Percentiles rank a stretch among this genome's conserved stretches.
phyloP scores from a whole-genome alignment of 2,797 vertebrate species.

The Centropyge bicolor region DNA sequence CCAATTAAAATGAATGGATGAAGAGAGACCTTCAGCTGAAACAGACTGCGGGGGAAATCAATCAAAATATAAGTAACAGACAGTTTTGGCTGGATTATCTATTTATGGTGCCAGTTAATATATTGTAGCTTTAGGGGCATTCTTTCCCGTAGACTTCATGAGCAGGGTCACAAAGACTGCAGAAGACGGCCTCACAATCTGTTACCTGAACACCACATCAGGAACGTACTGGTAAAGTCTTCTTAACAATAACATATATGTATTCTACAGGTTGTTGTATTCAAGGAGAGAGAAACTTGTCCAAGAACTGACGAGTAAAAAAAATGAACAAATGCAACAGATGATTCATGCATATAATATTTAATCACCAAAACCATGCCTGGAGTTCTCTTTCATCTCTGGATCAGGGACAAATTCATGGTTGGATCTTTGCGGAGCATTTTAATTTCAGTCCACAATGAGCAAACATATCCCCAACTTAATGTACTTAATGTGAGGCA shows the following conservation, averaged over 20 bases:
- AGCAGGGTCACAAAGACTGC: background rate
- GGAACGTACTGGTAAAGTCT: too few species aligned
- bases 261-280: background rate
- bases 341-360: background rate
- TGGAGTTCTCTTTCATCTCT: too few species aligned
- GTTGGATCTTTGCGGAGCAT: background rate
- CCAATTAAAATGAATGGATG: conserved; percentile 61
- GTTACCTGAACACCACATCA: background rate
- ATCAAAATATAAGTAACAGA: conserved; percentile 48
- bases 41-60: conserved; percentile 40
- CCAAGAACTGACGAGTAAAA: background rate
- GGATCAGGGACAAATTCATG: background rate
- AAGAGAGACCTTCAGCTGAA: conserved; percentile 48
- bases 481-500: background rate
- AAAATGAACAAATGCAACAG: background rate
- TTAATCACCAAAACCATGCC: background rate
- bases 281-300: background rate
- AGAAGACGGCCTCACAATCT: background rate
- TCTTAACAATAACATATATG: too few species aligned
- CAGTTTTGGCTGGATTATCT: conserved; percentile 42
- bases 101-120: conserved; percentile 49
- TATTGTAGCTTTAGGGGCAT: conserved; percentile 9
- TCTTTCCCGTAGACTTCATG: conserved; percentile 6
- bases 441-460: background rate
- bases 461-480: background rate